phyloP scores from a whole-genome alignment of 2,113 vertebrate species.

The Pachycephala philippinensis region DNA sequence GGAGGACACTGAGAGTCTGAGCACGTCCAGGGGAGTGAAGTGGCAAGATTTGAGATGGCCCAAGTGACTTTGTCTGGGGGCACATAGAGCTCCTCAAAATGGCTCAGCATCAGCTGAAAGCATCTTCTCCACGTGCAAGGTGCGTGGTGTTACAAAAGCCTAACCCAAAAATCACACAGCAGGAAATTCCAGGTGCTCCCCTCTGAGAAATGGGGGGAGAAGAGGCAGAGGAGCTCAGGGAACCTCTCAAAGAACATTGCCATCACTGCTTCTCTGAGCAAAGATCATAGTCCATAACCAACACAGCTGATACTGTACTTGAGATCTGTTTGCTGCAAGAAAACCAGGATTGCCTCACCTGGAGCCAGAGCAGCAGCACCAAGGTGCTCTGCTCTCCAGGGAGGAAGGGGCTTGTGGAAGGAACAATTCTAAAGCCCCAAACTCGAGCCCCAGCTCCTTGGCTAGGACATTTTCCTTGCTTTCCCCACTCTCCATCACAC shows the following conservation, averaged over 20 bases:
- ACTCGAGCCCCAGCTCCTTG: not conserved
- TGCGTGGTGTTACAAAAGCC: not conserved
- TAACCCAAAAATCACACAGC: not conserved
- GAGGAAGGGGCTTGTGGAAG: not conserved
- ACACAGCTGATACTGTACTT: too few relatives aligned
- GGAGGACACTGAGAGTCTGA: not conserved
- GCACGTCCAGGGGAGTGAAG: not conserved
- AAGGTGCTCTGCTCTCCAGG: not conserved
- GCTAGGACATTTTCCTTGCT: not conserved
- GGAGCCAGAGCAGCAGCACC: not conserved
- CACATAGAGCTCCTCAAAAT: accelerated
- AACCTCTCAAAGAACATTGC: not conserved
- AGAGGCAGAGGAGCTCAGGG: not conserved
- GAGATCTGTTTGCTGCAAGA: not conserved
- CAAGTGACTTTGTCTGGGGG: not conserved
- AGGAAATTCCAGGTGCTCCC: not conserved
- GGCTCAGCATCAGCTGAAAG: not conserved
- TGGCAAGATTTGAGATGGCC: not conserved
- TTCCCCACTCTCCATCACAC: not conserved
- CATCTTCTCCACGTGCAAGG: not conserved
- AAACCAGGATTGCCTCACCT: not conserved
- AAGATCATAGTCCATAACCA: not conserved
- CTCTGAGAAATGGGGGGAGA: not conserved
- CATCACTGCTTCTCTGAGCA: not conserved
- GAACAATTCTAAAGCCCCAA: not conserved